A percentile compares a stretch with the other conserved stretches of the same genome.
Conservation (phyloP, 2,797 vertebrate species). For the Ptychadena robeensis region DNA sequence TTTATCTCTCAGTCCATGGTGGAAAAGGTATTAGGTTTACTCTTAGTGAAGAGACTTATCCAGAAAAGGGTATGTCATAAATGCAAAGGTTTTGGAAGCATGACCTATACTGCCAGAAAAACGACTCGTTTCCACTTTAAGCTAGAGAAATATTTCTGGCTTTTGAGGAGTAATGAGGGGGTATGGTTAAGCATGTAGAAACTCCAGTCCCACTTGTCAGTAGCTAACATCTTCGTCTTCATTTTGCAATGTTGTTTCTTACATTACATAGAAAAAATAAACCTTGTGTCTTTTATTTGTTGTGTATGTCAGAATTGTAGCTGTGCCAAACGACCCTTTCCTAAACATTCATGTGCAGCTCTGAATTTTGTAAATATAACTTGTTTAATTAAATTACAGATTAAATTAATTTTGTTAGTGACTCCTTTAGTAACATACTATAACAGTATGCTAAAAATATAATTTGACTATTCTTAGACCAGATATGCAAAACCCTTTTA, state of each 20-base stretch:
- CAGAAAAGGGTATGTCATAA: conserved; percentile 96
- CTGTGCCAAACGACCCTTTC: background rate
- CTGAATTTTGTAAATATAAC: background rate
- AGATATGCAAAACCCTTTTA: background rate
- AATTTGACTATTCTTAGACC: background rate
- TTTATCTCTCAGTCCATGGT: conserved; percentile 90
- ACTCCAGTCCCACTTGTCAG: conserved; percentile 56
- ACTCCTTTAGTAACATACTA: background rate
- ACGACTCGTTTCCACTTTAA: conserved; percentile 64
- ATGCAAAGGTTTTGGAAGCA: conserved; percentile 48
- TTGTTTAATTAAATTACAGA: background rate
- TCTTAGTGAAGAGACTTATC: conserved; percentile 99
- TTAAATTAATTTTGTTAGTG: background rate
- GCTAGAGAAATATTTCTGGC: conserved; percentile 12
- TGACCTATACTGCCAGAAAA: conserved; percentile 41
- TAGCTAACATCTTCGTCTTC: background rate
- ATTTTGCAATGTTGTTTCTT: background rate
- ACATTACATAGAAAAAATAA: background rate
- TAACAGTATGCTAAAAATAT: background rate
- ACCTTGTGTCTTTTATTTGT: background rate
- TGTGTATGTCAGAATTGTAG: background rate
- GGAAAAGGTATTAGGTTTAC: conserved; percentile 98
- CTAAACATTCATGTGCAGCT: background rate
- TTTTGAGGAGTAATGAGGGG: conserved; percentile 16
- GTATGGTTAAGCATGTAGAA: conserved; percentile 38